A percentile compares a stretch with the other conserved stretches of the same genome.
phyloP scores from a whole-genome alignment of 2,797 vertebrate species.

The Acrossocheilus fasciatus region DNA sequence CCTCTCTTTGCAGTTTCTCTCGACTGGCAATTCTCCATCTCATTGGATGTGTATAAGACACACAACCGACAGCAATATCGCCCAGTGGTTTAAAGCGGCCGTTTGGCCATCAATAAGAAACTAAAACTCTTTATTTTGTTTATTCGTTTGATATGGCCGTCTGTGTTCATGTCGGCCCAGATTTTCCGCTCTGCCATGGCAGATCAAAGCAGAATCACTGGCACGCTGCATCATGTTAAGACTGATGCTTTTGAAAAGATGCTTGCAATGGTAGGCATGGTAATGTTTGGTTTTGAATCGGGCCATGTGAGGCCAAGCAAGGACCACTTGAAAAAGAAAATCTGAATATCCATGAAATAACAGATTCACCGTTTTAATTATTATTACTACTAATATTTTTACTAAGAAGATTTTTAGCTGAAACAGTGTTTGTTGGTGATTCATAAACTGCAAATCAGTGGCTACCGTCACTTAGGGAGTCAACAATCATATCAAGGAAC shows the following conservation, averaged over 20 bases:
- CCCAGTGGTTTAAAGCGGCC: slow-evolving; percentile 19
- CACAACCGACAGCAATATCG: slow-evolving; percentile 33
- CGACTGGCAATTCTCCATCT: slow-evolving; percentile 52
- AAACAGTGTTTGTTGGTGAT: not conserved
- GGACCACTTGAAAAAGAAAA: not conserved
- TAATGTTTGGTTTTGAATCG: slow-evolving; percentile 28
- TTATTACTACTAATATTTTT: not conserved
- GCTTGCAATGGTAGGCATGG: not conserved
- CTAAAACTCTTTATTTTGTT: slow-evolving; percentile 36
- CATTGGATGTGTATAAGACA: slow-evolving; percentile 30
- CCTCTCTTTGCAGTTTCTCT: slow-evolving; percentile 39
- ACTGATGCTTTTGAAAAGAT: slow-evolving; percentile 40
- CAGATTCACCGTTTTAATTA: not conserved
- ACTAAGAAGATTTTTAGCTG: not conserved
- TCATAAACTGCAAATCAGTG: too few relatives aligned
- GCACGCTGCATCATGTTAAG: slow-evolving; percentile 36
- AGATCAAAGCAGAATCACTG: slow-evolving; percentile 43
- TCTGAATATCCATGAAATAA: not conserved
- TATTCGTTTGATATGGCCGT: slow-evolving; percentile 33
- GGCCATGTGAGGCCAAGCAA: slow-evolving; percentile 11
- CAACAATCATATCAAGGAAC: too few relatives aligned
- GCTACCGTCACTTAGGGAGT: too few relatives aligned
- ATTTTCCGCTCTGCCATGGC: slow-evolving; percentile 41
- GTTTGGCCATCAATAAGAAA: slow-evolving; percentile 36
- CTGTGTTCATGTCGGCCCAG: slow-evolving; percentile 39